Evolutionary conservation across 2,888 invertebrate genomes (phyloP).

Genomic region (Charanyca ferruginea): DNA sequence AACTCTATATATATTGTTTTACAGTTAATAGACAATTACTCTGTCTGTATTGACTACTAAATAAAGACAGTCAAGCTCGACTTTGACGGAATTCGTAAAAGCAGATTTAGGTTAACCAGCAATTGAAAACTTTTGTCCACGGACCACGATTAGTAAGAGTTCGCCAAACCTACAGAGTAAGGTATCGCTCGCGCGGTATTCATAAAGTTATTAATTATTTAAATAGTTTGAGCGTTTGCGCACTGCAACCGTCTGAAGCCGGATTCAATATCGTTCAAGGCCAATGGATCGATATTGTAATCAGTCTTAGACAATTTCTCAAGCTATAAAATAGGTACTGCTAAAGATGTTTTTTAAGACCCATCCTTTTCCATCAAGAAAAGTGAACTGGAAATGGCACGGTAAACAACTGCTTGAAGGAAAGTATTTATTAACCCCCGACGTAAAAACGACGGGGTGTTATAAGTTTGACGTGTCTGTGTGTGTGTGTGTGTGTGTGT

Average conservation of each 20-base stretch:
- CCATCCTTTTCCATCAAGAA: slow-evolving; percentile 8
- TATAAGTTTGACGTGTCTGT: no score
- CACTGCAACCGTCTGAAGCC: no score
- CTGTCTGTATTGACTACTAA: neutral
- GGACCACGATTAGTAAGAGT: neutral
- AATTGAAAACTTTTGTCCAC: slow-evolving; percentile 1
- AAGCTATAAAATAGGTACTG: slow-evolving; percentile 2
- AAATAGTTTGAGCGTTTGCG: no score
- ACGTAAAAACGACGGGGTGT: no score
- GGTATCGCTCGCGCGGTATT: no score
- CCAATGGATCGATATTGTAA: no score
- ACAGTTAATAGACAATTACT: no score
- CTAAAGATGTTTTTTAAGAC: neutral
- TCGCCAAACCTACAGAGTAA: no score
- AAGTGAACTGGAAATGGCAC: slow-evolving; percentile 10
- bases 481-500: no score
- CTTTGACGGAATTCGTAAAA: neutral
- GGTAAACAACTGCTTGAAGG: neutral
- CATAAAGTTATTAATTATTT: no score
- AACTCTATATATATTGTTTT: no score
- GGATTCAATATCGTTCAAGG: no score
- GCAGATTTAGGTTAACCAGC: slow-evolving; percentile 7
- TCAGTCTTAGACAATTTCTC: neutral
- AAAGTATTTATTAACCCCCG: neutral
- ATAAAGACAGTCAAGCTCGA: neutral